phyloP scores from a whole-genome alignment of 2,113 vertebrate genomes.

The Acrocephalus kingi region DNA sequence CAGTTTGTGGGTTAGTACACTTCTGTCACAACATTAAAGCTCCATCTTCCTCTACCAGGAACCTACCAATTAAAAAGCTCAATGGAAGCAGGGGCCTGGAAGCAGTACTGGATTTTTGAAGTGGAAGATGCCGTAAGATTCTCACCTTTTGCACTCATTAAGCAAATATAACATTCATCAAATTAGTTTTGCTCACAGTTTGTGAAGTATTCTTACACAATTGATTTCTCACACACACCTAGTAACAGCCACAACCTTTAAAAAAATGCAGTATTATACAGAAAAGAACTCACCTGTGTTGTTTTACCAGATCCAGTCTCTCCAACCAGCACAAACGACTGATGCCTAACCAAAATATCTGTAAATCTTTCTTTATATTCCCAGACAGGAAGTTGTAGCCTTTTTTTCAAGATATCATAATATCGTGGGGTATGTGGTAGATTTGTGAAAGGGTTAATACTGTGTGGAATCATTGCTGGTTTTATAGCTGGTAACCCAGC shows the following conservation, averaged over 20 bases:
- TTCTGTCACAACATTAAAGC: background rate
- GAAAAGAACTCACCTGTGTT: conserved; percentile 85
- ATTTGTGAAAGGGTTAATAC: conserved; percentile 94
- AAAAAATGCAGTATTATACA: background rate
- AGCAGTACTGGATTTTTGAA: background rate
- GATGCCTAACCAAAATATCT: conserved; percentile 88
- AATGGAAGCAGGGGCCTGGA: background rate
- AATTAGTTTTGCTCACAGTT: background rate
- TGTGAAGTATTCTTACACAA: background rate
- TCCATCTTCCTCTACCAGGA: background rate
- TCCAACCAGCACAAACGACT: conserved; percentile 93
- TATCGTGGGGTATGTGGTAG: conserved; percentile 93
- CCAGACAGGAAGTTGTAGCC: conserved; percentile 93
- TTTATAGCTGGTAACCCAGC: conserved; percentile 79
- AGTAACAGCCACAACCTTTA: background rate
- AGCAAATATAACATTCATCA: background rate
- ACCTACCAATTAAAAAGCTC: background rate
- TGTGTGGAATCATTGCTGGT: conserved; percentile 86
- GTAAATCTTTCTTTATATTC: conserved; percentile 94
- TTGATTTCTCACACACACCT: background rate
- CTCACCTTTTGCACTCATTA: background rate
- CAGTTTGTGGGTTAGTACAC: background rate
- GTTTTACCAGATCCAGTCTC: conserved; percentile 97
- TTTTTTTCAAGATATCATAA: conserved; percentile 93
- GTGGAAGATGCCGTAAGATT: background rate